Evolutionary conservation across 1,140 invertebrate species (phyloP).

Genomic region (Drosophila repleta): DNA sequence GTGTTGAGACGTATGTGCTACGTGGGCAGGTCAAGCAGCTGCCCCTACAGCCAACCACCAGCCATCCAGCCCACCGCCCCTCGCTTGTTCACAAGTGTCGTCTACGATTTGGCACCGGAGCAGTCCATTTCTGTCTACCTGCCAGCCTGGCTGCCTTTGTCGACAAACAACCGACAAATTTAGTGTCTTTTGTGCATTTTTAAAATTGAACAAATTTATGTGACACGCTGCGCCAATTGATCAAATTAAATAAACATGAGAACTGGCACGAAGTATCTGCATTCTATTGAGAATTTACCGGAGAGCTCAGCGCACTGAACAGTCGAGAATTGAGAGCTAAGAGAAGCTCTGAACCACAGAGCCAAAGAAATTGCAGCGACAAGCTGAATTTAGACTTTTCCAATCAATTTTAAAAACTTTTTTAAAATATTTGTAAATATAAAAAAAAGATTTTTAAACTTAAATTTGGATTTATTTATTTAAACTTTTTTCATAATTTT

Average conservation of each 20-base stretch:
- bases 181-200: slow-evolving; percentile 74
- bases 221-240: slow-evolving; percentile 81
- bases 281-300: slow-evolving; percentile 2
- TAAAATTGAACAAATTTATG: slow-evolving; percentile 77
- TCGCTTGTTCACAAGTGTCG: not conserved
- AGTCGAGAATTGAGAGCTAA: not conserved
- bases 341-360: not conserved
- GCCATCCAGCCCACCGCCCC: not conserved
- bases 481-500: too few relatives aligned
- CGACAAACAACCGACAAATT: slow-evolving; percentile 68
- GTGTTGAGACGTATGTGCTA: slow-evolving; percentile 72
- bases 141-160: slow-evolving; percentile 13
- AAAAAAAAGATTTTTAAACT: too few relatives aligned
- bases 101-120: too few relatives aligned
- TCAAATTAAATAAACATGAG: slow-evolving; percentile 83
- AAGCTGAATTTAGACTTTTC: slow-evolving; percentile 30
- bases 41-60: not conserved
- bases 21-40: slow-evolving; percentile 46
- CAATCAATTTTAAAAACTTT: slow-evolving; percentile 3
- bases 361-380: slow-evolving; percentile 17
- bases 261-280: slow-evolving; percentile 36
- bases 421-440: not conserved
- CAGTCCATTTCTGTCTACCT: not conserved
- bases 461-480: too few relatives aligned
- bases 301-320: not conserved